Percentiles rank a stretch among this genome's conserved stretches.
phyloP scores from a whole-genome alignment of 2,888 invertebrate genomes.

The Cyclophora punctaria region DNA sequence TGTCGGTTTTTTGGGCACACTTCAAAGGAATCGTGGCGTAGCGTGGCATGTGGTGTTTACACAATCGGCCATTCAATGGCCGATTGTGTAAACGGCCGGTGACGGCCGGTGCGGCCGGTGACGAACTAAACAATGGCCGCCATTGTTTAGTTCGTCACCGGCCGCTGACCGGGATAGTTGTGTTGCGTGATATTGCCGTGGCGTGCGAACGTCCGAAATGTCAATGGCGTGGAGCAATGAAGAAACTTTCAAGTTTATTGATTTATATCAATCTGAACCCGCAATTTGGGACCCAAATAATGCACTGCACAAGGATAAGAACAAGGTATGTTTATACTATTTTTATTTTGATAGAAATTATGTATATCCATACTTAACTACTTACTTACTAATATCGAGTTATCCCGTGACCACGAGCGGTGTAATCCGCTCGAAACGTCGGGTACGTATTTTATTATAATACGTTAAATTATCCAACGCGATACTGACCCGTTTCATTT shows the following conservation, averaged over 20 bases:
- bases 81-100: too few species aligned
- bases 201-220: constrained; percentile 4
- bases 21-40: constrained; percentile 20
- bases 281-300: constrained; percentile 13
- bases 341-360: constrained; percentile 1
- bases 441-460: too few species aligned
- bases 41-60: constrained; percentile 12
- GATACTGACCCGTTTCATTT: too few species aligned
- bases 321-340: constrained; percentile 9
- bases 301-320: constrained; percentile 14
- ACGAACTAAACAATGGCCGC: too few species aligned
- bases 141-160: constrained; percentile 15
- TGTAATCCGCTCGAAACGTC: too few species aligned
- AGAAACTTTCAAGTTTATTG: constrained; percentile 12
- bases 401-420: too few species aligned
- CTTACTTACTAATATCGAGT: too few species aligned
- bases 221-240: constrained; percentile 10
- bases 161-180: constrained; percentile 12
- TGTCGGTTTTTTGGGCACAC: constrained; percentile 20
- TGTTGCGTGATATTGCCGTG: constrained; percentile 2
- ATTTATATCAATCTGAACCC: constrained; percentile 8
- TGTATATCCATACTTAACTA: too few species aligned
- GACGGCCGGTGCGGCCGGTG: too few species aligned
- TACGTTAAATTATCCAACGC: too few species aligned
- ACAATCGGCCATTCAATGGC: constrained; percentile 13